phyloP scores from a whole-genome alignment of 2,888 invertebrate species.

The Drosophila incognita region DNA sequence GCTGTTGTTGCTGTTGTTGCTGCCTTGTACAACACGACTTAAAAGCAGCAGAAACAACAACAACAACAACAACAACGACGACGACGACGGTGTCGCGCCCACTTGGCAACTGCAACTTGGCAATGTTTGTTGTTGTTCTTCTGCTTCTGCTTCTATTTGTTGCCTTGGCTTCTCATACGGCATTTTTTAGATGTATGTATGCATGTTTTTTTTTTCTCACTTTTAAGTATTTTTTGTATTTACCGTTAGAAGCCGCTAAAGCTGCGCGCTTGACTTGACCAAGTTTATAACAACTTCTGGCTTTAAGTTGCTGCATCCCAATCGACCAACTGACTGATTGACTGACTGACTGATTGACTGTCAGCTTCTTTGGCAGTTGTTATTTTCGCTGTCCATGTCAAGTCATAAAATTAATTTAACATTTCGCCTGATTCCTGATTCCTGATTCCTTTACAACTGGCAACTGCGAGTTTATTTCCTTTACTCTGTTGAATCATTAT shows the following conservation, averaged over 20 bases:
- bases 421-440: slow-evolving; percentile 15
- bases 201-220: slow-evolving; percentile 10
- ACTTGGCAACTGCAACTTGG: slow-evolving; percentile 70
- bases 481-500: not conserved
- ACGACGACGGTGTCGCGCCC: slow-evolving; percentile 60
- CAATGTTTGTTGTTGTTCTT: slow-evolving; percentile 27
- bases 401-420: slow-evolving; percentile 65
- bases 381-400: slow-evolving; percentile 54
- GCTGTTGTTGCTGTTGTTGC: slow-evolving; percentile 31
- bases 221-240: slow-evolving; percentile 56
- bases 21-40: slow-evolving; percentile 61
- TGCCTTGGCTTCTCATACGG: slow-evolving; percentile 55
- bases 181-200: slow-evolving; percentile 30
- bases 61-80: not conserved
- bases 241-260: slow-evolving; percentile 71
- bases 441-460: not conserved
- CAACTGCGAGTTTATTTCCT: not conserved
- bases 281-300: slow-evolving; percentile 37
- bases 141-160: slow-evolving; percentile 5
- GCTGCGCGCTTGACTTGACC: slow-evolving; percentile 52
- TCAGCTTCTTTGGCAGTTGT: slow-evolving; percentile 7
- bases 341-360: slow-evolving; percentile 18
- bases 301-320: slow-evolving; percentile 10
- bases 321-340: slow-evolving; percentile 6
- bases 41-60: slow-evolving; percentile 44